Evolutionary conservation across 2,113 vertebrate species (phyloP).

Genomic region (Notothenia rossii): DNA sequence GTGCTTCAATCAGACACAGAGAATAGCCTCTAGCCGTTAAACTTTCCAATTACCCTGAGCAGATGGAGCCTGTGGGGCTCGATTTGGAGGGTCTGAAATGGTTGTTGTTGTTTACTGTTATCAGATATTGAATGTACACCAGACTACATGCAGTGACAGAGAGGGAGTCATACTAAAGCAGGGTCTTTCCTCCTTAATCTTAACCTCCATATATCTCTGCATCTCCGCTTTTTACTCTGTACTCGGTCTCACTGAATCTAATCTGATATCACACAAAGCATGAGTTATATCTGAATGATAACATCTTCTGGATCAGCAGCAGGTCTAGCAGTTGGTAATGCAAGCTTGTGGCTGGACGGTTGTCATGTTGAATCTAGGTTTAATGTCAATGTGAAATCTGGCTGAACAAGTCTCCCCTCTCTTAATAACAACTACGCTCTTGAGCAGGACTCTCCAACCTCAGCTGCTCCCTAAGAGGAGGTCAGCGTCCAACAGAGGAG

Average conservation of each 20-base stretch:
- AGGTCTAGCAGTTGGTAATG: conserved; percentile 2
- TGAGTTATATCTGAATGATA: conserved; percentile 17
- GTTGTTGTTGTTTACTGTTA: conserved; percentile 77
- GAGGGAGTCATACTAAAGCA: conserved; percentile 6
- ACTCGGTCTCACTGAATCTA: not conserved
- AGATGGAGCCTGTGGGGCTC: conserved; percentile 67
- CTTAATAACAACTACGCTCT: conserved; percentile 37
- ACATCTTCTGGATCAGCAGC: conserved; percentile 7
- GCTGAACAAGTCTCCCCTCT: conserved; percentile 14
- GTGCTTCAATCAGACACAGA: conserved; percentile 71
- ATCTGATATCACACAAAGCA: conserved; percentile 8
- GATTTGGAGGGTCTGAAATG: conserved; percentile 61
- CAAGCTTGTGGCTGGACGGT: not conserved
- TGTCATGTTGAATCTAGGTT: conserved; percentile 25
- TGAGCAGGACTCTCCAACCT: conserved; percentile 34
- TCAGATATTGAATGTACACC: conserved; percentile 59
- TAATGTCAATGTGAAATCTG: conserved; percentile 9
- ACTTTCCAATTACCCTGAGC: conserved; percentile 80
- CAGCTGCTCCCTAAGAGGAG: conserved; percentile 23
- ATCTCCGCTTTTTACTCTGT: not conserved
- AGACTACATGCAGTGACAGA: conserved; percentile 30
- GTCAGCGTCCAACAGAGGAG: conserved; percentile 39
- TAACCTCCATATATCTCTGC: not conserved
- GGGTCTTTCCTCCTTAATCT: conserved; percentile 25
- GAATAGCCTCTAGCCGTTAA: conserved; percentile 70